Base-by-base conservation (phyloP, 2,113 vertebrate genomes). In the Apistogramma diplotaenia region DNA sequence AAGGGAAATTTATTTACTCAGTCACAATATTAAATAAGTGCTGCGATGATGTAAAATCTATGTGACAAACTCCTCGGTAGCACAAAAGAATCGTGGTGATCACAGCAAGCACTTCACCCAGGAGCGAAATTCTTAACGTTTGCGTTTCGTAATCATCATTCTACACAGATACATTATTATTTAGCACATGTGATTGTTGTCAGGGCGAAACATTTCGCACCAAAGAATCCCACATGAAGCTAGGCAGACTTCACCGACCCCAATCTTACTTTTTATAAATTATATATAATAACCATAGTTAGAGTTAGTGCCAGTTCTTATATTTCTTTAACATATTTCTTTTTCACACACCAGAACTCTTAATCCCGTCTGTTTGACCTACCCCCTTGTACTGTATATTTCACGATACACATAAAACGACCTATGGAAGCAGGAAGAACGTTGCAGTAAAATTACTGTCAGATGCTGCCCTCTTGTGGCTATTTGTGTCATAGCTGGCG, bases 401-500 rank as follows among this genome's bases (percentile, higher is more conserved):
- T 46, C 37, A 67, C 61, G 15, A 29, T 0, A 19, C 12, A 29
- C 3, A 51, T 31, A 0, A 70, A 46, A 49, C 0, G 23, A 70
- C 25, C 40, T 25, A n/a, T 27, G 43, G 29, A 13, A 31, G n/a
- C n/a, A 18, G 21, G 10, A 19, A 21, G n/a, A 49, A 16, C 33
- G 19, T 53, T 56, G 49, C 27, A 37, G 37, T 29, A 13, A 9
- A 55, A 40, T 40, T 2, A 13, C 56, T 78, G 76, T 43, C 12
- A 78, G 58, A 59, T 82, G 58, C 84, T 84, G 87, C 86, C 3
- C 80, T 76, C 89, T 85, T n/a, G 59, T 80, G 91, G 80, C 25
- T 46, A 15, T 8, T 0, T 46, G 37, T 67, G 61, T 67, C 8
- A 67, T 1, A 67, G 61, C 15, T 11, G 37, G 61, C 43, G 37